Percentiles rank a stretch among this genome's conserved stretches.
Evolutionary conservation across 2,888 invertebrate genomes (phyloP).

Genomic region (Spodoptera exigua): DNA sequence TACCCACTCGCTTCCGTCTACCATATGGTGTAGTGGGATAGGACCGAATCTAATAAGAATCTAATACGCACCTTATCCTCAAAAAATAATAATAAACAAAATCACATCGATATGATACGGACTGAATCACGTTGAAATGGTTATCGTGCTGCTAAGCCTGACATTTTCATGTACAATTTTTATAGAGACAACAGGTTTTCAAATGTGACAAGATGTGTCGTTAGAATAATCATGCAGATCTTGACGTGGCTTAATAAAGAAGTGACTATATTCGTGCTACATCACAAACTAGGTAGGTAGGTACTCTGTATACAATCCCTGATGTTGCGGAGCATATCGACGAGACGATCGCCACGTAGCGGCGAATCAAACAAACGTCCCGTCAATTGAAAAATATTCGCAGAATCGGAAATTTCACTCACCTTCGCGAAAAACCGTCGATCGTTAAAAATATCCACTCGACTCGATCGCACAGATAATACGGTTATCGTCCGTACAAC

Average conservation of each 20-base stretch:
- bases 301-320: slow-evolving; percentile 56
- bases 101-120: neutral
- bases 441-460: slow-evolving; percentile 86
- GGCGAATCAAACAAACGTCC: slow-evolving; percentile 71
- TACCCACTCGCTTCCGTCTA: slow-evolving; percentile 82
- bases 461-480: slow-evolving; percentile 86
- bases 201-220: slow-evolving; percentile 23
- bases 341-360: slow-evolving; percentile 83
- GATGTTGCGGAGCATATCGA: slow-evolving; percentile 75
- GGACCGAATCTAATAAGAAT: slow-evolving; percentile 80
- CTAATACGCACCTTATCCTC: slow-evolving; percentile 58
- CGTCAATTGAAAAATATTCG: slow-evolving; percentile 66
- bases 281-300: slow-evolving; percentile 41
- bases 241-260: slow-evolving; percentile 16
- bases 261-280: slow-evolving; percentile 52
- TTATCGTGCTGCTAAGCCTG: slow-evolving; percentile 21
- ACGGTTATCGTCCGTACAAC: slow-evolving; percentile 88
- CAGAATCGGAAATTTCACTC: slow-evolving; percentile 75
- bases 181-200: slow-evolving; percentile 46
- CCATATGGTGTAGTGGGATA: slow-evolving; percentile 85
- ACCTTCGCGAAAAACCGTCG: slow-evolving; percentile 81
- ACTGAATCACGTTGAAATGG: slow-evolving; percentile 18
- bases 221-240: slow-evolving; percentile 18
- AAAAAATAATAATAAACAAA: slow-evolving; percentile 11
- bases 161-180: slow-evolving; percentile 27